phyloP scores from a whole-genome alignment of 1,140 invertebrate species.

The Schlechtendalia chinensis region DNA sequence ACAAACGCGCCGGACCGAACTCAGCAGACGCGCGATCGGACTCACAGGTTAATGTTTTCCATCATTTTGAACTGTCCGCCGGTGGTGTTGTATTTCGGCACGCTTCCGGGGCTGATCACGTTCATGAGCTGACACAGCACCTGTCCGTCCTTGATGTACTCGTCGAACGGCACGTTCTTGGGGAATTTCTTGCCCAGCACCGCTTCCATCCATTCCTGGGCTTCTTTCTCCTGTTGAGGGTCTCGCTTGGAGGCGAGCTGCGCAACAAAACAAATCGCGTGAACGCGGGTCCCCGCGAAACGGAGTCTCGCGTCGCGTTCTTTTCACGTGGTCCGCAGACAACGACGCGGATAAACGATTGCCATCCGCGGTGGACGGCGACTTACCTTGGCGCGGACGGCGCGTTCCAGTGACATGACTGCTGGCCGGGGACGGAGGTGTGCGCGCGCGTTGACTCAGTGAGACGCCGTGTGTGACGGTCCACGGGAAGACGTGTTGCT shows the following conservation, averaged over 20 bases:
- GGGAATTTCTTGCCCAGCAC: conserved; percentile 80
- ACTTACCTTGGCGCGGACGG: conserved; percentile 52
- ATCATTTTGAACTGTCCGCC: conserved; percentile 93
- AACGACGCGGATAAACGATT: too few relatives aligned
- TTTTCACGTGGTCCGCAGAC: too few relatives aligned
- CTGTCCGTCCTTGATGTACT: conserved; percentile 81
- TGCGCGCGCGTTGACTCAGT: too few relatives aligned
- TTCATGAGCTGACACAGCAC: conserved; percentile 90
- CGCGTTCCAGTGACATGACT: conserved; percentile 51
- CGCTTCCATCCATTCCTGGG: conserved; percentile 83
- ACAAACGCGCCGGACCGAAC: too few relatives aligned
- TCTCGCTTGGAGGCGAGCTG: conserved; percentile 81
- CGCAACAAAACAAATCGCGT: too few relatives aligned
- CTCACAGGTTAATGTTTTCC: conserved; percentile 89
- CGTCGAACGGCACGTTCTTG: conserved; percentile 64
- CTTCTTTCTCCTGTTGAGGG: conserved; percentile 76
- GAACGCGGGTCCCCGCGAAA: too few relatives aligned
- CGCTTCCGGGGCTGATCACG: conserved; percentile 75
- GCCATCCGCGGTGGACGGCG: not conserved
- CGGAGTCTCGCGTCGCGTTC: too few relatives aligned
- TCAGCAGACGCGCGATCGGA: conserved; percentile 18
- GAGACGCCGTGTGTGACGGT: not conserved
- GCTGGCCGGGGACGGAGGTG: too few relatives aligned
- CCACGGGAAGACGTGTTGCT: not conserved
- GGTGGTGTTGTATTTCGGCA: conserved; percentile 82